A percentile compares a stretch with the other conserved stretches of the same genome.
phyloP scores from a whole-genome alignment of 2,888 invertebrate genomes.

The Nemapogon koenigi region DNA sequence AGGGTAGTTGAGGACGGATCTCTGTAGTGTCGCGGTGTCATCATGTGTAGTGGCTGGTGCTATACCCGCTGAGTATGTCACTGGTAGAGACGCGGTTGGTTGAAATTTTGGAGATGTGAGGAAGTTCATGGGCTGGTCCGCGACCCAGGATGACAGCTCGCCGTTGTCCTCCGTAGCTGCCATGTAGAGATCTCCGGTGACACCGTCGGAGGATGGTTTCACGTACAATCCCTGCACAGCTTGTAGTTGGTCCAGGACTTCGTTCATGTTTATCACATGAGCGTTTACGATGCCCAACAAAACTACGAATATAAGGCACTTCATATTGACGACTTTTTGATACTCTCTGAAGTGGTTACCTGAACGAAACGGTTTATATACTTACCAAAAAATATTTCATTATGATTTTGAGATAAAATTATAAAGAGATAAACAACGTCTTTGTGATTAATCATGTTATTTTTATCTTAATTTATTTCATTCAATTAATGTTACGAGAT shows the following conservation, averaged over 20 bases:
- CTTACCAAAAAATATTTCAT: too few species aligned
- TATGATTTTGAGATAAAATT: too few species aligned
- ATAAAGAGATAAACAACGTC: too few species aligned
- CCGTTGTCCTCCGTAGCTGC: slow-evolving; percentile 51
- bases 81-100: slow-evolving; percentile 19
- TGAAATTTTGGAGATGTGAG: slow-evolving; percentile 24
- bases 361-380: too few species aligned
- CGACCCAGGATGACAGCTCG: slow-evolving; percentile 43
- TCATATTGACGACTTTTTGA: too few species aligned
- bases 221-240: slow-evolving; percentile 52
- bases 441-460: too few species aligned
- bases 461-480: too few species aligned
- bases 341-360: too few species aligned
- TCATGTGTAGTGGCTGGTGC: not conserved
- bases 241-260: slow-evolving; percentile 24
- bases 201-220: slow-evolving; percentile 46
- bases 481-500: too few species aligned
- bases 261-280: not conserved
- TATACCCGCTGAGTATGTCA: not conserved
- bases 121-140: slow-evolving; percentile 44
- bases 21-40: slow-evolving; percentile 27
- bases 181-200: slow-evolving; percentile 50
- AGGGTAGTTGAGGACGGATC: slow-evolving; percentile 29
- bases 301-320: too few species aligned
- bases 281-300: not conserved